A percentile compares a stretch with the other conserved stretches of the same genome.
Conservation (phyloP, 1,140 invertebrate species). For the Oncopodura yosiiana region DNA sequence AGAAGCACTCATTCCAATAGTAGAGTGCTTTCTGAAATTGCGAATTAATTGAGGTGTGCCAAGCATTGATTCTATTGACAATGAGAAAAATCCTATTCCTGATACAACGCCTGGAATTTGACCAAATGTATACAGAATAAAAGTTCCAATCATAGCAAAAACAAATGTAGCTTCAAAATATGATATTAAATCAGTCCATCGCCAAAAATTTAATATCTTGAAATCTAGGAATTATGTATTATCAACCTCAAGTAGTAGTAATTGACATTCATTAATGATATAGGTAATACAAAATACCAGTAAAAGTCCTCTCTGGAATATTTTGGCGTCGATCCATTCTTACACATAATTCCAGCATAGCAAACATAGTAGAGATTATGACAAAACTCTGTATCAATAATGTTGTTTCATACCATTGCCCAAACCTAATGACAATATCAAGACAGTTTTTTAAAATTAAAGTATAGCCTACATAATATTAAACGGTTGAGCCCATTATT, state of each 20-base stretch:
- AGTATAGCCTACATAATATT: too few relatives aligned
- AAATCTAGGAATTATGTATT: not conserved
- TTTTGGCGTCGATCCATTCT: not conserved
- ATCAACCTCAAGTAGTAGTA: not conserved
- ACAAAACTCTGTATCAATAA: not conserved
- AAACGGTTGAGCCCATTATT: not conserved
- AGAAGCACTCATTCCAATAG: not conserved
- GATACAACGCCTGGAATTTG: not conserved
- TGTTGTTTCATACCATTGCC: not conserved
- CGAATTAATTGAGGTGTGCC: not conserved
- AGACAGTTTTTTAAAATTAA: too few relatives aligned
- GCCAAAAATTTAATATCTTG: not conserved
- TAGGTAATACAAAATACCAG: not conserved
- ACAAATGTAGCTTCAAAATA: not conserved
- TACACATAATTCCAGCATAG: conserved; percentile 3
- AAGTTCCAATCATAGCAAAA: not conserved
- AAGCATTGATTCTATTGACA: not conserved
- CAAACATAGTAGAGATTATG: not conserved
- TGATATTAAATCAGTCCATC: conserved; percentile 1
- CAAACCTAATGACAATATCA: too few relatives aligned
- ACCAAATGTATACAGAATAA: not conserved
- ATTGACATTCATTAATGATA: not conserved
- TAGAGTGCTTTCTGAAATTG: not conserved
- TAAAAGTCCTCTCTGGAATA: not conserved
- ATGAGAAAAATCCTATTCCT: not conserved